These are phyloP conservation scores for Trissolcus brochymenae DNA, from an alignment of 2,888 invertebrate species.

Conservation along the genomic window DNA sequence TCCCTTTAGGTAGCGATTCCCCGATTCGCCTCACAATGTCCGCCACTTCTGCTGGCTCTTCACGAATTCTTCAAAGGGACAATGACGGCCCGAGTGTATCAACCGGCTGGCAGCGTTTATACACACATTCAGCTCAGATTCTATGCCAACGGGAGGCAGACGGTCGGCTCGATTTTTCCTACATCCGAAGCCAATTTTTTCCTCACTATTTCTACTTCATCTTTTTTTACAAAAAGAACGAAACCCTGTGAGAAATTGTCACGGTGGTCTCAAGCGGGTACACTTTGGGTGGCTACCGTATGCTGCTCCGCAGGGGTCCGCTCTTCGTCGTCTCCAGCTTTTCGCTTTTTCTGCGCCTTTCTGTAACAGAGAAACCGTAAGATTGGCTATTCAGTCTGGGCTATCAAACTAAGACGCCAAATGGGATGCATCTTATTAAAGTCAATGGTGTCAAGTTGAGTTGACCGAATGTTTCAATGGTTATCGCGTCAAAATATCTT, in stretches of 20 bases:
- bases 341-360: slow-evolving; percentile 22
- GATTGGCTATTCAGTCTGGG: background rate
- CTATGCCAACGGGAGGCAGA: slow-evolving; percentile 20
- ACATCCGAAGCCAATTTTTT: slow-evolving; percentile 25
- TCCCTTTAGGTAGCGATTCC: slow-evolving; percentile 53
- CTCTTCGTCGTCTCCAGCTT: slow-evolving; percentile 46
- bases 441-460: slow-evolving; percentile 20
- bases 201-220: slow-evolving; percentile 39
- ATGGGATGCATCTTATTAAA: slow-evolving; percentile 5
- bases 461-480: slow-evolving; percentile 13
- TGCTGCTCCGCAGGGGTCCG: slow-evolving; percentile 67
- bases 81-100: slow-evolving; percentile 44
- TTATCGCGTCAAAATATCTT: slow-evolving; percentile 12
- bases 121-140: slow-evolving; percentile 40
- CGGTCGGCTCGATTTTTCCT: slow-evolving; percentile 34
- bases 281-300: slow-evolving; percentile 71
- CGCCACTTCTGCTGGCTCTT: slow-evolving; percentile 36
- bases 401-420: slow-evolving; percentile 15
- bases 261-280: slow-evolving; percentile 71
- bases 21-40: slow-evolving; percentile 50
- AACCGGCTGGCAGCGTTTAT: slow-evolving; percentile 21
- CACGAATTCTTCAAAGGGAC: slow-evolving; percentile 35
- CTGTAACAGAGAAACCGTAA: slow-evolving; percentile 24
- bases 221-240: slow-evolving; percentile 61
- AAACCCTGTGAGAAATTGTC: slow-evolving; percentile 69